Base-by-base conservation (phyloP, 2,888 invertebrate species). In the Yponomeuta cagnagella region DNA sequence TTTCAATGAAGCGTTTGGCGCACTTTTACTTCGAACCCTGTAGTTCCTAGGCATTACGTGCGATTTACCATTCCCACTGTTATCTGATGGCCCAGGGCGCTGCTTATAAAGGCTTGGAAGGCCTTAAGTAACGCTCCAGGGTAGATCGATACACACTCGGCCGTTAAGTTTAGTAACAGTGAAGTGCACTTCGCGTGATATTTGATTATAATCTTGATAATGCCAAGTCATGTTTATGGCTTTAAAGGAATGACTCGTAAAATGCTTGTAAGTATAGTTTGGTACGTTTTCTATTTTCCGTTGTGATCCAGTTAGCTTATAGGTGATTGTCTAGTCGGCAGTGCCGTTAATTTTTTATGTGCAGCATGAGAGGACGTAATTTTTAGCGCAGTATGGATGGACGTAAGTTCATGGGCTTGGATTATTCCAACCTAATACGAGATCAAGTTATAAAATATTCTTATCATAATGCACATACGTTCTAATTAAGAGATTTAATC, bases 1-100 rank as follows among this genome's bases (percentile, higher is more conserved):
- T 43, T 43, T 43, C 8, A 43, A 43, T 33, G 5, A 43, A 43
- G 8, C 8, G 43, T 43, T 43, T 43, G 8, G 43, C 43, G 8
- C 8, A 5, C 43, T 5, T 1, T 8, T 43, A 43, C 37, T 8
- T 3, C 43, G 43, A 43, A 43, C 43, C 43, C 9, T 43, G 43
- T 6, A 43, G 43, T 43, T 43, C 5, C 5, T 6, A 43, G 43
- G 87, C 84, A 82, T 88, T 86, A 90, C 87, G 86, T 88, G 88
- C 89, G 84, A 89, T 89, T 86, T 87, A 86, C 83, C 82, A 85
- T 85, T 89, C 79, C 75, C 76, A 79, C 71, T 81, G 82, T 89
- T 90, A 90, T 90, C 90, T 83, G 89, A 90, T 90, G 84, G 83
- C 87, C 86, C n/a, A 77, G 74, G 76, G 80, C 79, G 79, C 76